Evolutionary conservation across 2,888 invertebrate species (phyloP).

Genomic region (Heliconius ethilla): DNA sequence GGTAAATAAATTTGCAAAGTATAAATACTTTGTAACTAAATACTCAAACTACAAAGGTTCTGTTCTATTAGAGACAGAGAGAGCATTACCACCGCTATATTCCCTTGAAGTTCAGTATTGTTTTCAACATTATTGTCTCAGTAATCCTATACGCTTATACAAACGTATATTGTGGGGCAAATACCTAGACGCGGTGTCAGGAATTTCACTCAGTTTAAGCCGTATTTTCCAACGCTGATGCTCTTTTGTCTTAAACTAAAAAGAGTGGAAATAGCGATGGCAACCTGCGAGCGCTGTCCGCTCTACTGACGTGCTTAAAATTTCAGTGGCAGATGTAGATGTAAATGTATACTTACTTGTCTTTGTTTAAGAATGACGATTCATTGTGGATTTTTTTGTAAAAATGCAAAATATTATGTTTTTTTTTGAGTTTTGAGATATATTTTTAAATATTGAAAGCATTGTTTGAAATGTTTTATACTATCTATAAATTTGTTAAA

Average conservation of each 20-base stretch:
- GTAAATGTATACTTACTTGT: constrained; percentile 30
- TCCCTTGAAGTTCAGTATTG: constrained; percentile 17
- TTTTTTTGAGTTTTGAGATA: neutral
- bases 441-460: neutral
- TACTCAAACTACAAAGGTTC: neutral
- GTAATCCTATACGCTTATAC: constrained; percentile 21
- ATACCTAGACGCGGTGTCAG: constrained; percentile 29
- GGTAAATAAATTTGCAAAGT: neutral
- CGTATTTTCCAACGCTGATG: constrained; percentile 33
- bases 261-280: constrained; percentile 44
- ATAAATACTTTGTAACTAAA: neutral
- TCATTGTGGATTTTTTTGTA: constrained; percentile 11
- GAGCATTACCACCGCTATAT: constrained; percentile 6
- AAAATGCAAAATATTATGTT: too few species aligned
- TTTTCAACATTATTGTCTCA: constrained; percentile 18
- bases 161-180: constrained; percentile 16
- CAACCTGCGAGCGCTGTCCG: constrained; percentile 32
- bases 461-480: neutral
- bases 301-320: constrained; percentile 31
- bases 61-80: neutral
- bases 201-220: constrained; percentile 32
- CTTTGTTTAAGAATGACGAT: constrained; percentile 29
- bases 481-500: neutral
- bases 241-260: constrained; percentile 43
- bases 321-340: constrained; percentile 33